Percentiles rank a stretch among this genome's conserved stretches.
Conservation (phyloP, 2,797 vertebrate genomes). For the Karalla daura region DNA sequence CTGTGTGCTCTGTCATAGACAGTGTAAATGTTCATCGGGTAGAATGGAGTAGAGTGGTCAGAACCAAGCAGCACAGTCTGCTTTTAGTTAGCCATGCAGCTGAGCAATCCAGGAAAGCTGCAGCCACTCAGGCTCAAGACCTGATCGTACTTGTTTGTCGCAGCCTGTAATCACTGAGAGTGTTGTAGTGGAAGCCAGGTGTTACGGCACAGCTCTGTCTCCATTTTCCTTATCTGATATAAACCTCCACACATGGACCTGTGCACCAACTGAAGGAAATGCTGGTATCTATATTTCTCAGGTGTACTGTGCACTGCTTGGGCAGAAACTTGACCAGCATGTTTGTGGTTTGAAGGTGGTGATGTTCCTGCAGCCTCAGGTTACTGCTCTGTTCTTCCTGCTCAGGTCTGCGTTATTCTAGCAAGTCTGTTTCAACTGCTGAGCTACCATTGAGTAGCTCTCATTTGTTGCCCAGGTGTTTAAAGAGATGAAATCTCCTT, state of each 20-base stretch:
- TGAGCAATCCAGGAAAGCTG: slow-evolving; percentile 1
- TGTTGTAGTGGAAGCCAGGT: background rate
- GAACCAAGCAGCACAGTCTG: background rate
- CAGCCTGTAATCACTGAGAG: slow-evolving; percentile 16
- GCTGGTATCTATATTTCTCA: slow-evolving; percentile 18
- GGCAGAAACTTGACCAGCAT: slow-evolving; percentile 58
- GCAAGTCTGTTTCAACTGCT: background rate
- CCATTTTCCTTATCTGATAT: background rate
- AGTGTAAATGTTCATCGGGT: background rate
- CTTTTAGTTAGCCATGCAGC: slow-evolving; percentile 2
- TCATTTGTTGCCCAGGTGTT: too few species aligned
- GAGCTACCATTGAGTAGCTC: background rate
- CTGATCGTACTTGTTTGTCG: background rate
- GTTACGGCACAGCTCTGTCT: background rate
- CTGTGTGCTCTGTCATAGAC: background rate
- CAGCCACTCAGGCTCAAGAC: background rate
- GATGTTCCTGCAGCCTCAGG: slow-evolving; percentile 21
- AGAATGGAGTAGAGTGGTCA: background rate
- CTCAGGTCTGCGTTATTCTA: background rate
- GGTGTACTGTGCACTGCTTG: slow-evolving; percentile 1
- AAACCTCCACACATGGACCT: background rate
- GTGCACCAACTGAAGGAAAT: slow-evolving; percentile 2
- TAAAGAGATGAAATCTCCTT: too few species aligned
- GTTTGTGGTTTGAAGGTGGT: slow-evolving; percentile 7
- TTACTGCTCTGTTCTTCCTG: slow-evolving; percentile 15